Evolutionary conservation across 2,797 vertebrate species (phyloP), one percentile per base, ranked within the genome.

Genomic region (Sebastes hubbsi): DNA sequence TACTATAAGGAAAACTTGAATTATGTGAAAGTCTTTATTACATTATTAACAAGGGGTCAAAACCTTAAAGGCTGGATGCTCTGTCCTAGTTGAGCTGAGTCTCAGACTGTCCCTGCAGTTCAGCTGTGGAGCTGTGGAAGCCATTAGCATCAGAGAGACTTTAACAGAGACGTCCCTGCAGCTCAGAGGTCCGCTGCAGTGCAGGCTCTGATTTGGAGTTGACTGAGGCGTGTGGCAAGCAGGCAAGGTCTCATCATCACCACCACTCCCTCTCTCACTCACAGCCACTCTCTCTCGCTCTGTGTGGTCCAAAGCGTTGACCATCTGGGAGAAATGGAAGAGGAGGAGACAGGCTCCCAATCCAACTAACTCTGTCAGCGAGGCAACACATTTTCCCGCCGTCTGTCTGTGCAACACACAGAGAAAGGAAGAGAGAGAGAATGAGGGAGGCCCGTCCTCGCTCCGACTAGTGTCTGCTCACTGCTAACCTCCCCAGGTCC

Each of bases 401-500:
- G 14, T 80, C 78, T 83, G 71, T 78, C 56, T 80, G 73, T 25
- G 80, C 61, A 25, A 83, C 72, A 81, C 75, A 88, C 73, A 70
- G 69, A 78, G 42, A 49, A 49, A 68, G 64, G 22, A 65, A 69
- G 34, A 83, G 27, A 56, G 62, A 70, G 67, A 77, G 65, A 76
- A 80, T 84, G 75, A 79, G 79, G 60, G 62, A 62, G 72, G 70
- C 32, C 66, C 77, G 81, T 92, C 89, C 88, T 91, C 52, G 42
- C 80, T 88, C 74, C 56, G 81, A 76, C 82, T 79, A 88, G 87
- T 89, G 87, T 91, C 91, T 90, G 89, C 91, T 88, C 82, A 84
- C 90, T 92, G 86, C 90, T 90, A 86, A 83, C 88, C 92, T 94
- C 91, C 88, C 82, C 79, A 71, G 87, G 91, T 93, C 84, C 88